Percentiles rank a stretch among this genome's conserved stretches.
These are phyloP conservation scores for Petromus typicus DNA, from an alignment of 2,113 vertebrate species.

Conservation along the genomic window DNA sequence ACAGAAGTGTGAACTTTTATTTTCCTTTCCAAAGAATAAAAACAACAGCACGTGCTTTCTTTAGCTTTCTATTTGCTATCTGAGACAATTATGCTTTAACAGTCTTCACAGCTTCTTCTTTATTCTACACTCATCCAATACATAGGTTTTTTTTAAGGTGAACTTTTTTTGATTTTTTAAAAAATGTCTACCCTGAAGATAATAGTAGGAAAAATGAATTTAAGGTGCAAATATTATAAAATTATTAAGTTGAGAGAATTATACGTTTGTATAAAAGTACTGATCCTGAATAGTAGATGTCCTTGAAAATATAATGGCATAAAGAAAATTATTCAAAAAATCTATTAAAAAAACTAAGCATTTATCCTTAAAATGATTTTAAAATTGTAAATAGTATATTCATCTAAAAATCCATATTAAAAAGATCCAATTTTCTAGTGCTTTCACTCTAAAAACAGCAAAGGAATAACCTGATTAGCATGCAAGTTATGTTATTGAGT, in stretches of 20 bases:
- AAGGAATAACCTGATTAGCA: conserved; percentile 21
- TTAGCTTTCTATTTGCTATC: neutral
- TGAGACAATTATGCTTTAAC: neutral
- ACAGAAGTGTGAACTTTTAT: neutral
- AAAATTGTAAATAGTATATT: conserved; percentile 18
- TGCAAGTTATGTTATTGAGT: neutral
- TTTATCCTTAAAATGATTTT: neutral
- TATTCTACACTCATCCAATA: neutral
- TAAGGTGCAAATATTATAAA: neutral
- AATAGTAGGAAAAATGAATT: neutral
- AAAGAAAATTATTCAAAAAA: neutral
- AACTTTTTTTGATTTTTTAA: neutral
- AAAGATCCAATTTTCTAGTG: neutral
- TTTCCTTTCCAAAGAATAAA: neutral
- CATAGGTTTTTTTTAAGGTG: conserved; percentile 9
- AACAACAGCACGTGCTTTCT: neutral
- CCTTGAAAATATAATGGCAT: conserved; percentile 7
- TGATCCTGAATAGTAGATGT: neutral
- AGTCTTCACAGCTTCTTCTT: neutral
- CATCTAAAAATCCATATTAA: conserved; percentile 31
- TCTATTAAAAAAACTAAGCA: neutral
- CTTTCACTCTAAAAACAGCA: conserved; percentile 43
- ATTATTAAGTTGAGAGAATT: conserved; percentile 2
- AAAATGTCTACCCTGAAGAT: neutral
- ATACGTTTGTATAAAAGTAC: neutral